phyloP scores from a whole-genome alignment of 2,797 vertebrate genomes.

The Gouania willdenowi region DNA sequence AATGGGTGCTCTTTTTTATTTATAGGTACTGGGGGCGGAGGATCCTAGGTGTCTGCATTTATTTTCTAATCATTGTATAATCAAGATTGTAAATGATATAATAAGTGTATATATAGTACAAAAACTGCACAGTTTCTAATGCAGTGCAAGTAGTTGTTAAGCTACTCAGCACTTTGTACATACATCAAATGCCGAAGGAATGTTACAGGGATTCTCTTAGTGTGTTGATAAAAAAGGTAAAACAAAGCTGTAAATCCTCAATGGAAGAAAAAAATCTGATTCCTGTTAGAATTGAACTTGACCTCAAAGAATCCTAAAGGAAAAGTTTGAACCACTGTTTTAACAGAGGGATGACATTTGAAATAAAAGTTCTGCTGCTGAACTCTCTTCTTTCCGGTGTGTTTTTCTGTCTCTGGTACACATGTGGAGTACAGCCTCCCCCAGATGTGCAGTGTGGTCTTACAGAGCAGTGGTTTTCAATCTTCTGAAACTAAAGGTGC shows the following conservation, averaged over 20 bases:
- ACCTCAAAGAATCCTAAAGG: too few species aligned
- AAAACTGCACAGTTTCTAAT: constrained; percentile 45
- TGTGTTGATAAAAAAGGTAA: constrained; percentile 40
- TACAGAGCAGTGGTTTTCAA: too few species aligned
- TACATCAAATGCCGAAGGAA: constrained; percentile 43
- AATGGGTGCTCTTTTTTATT: constrained; percentile 56
- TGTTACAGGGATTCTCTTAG: constrained; percentile 39
- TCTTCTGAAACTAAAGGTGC: too few species aligned
- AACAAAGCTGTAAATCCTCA: constrained; percentile 45
- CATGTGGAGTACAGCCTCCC: constrained; percentile 32
- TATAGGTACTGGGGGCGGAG: constrained; percentile 49
- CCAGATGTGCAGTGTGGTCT: constrained; percentile 49
- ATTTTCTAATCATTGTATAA: constrained; percentile 59
- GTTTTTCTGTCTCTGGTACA: too few species aligned
- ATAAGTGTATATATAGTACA: constrained; percentile 54
- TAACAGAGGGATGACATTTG: constrained; percentile 37
- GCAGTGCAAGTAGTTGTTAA: constrained; percentile 13
- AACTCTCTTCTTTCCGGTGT: too few species aligned
- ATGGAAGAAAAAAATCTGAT: constrained; percentile 14
- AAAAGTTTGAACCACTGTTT: constrained; percentile 10
- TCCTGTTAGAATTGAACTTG: too few species aligned
- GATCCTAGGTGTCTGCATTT: constrained; percentile 64
- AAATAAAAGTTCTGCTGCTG: constrained; percentile 57
- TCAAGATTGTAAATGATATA: constrained; percentile 66
- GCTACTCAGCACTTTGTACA: constrained; percentile 53